phyloP scores from a whole-genome alignment of 2,113 vertebrate species.

The Centropristis striata region DNA sequence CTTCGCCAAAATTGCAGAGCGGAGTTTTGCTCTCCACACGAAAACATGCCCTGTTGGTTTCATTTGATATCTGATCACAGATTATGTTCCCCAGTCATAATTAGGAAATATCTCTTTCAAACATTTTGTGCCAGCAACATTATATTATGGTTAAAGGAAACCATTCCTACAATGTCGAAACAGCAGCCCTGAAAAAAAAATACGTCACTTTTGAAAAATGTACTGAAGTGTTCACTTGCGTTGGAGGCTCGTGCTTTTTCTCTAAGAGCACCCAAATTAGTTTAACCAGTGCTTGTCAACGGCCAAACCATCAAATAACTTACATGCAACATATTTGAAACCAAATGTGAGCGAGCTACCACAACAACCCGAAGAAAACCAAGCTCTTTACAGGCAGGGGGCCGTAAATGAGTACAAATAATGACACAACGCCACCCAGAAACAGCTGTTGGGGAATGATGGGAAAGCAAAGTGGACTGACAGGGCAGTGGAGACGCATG shows the following conservation, averaged over 20 bases:
- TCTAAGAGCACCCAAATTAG: conserved; percentile 52
- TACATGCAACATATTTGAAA: conserved; percentile 71
- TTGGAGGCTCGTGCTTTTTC: conserved; percentile 38
- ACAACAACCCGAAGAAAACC: conserved; percentile 65
- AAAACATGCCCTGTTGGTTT: conserved; percentile 76
- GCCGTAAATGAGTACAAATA: conserved; percentile 80
- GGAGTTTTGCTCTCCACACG: conserved; percentile 68
- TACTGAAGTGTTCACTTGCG: conserved; percentile 42
- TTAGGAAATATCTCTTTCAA: conserved; percentile 76
- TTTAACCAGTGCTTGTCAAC: conserved; percentile 71
- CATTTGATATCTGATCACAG: conserved; percentile 81
- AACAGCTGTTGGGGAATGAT: conserved; percentile 82
- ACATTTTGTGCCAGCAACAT: conserved; percentile 62
- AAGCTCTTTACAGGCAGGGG: conserved; percentile 56
- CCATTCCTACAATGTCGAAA: conserved; percentile 67
- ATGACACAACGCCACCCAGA: conserved; percentile 78
- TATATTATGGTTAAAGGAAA: conserved; percentile 76
- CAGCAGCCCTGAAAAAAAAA: conserved; percentile 44
- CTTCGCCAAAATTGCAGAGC: conserved; percentile 78
- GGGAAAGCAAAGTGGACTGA: conserved; percentile 81
- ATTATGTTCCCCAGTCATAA: conserved; percentile 78
- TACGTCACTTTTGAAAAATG: conserved; percentile 68
- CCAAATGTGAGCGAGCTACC: conserved; percentile 69
- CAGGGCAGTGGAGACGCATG: conserved; percentile 54
- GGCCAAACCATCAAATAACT: conserved; percentile 78